Base-by-base conservation (phyloP, 2,113 vertebrate species). In the Oryzias celebensis region DNA sequence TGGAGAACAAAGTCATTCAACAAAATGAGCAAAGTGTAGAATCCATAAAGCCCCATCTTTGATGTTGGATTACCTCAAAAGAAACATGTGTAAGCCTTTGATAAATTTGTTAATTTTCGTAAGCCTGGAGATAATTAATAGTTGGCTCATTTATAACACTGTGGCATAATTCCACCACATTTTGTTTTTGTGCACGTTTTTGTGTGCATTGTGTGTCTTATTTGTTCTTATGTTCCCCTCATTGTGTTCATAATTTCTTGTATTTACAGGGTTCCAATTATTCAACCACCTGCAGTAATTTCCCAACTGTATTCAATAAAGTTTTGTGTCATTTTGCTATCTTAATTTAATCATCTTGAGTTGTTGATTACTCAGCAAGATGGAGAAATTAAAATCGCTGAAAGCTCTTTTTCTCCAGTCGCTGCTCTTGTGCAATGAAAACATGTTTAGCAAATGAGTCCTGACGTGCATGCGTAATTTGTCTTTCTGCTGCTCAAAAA, bases 311-410 rank as follows among this genome's bases (percentile, higher is more conserved):
- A 16, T 24, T 52, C 43, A 18, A 44, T 69, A 66, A 46, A 18
- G 4, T 63, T 68, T 68, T 41, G 61, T 65, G 47, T 58, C 53
- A 62, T 62, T 52, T 57, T 24, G 2, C 20, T 49, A 46, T 45
- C 36, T 12, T 36, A 36, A 36, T 36, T 36, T 36, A 36, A 36
- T 36, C 36, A 36, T 36, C 36, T 36, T 18, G 57, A 52, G 43
- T 22, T 1, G 0, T 60, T 53, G 20, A 61, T 52, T 48, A 45
- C 58, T 59, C 51, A 48, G 2, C 15, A 36, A 60, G 43, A 63
- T 51, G 48, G 57, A 10, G 44, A 55, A 44, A 53, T 48, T 53
- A 67, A 42, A 44, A 24, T 24, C 0, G 36, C 60, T 62, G 49
- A 49, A 26, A 48, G 20, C 14, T 62, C 26, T 28, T 22, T n/a